Evolutionary conservation across 2,888 invertebrate genomes (phyloP).

Genomic region (Drosophila mayaguana): DNA sequence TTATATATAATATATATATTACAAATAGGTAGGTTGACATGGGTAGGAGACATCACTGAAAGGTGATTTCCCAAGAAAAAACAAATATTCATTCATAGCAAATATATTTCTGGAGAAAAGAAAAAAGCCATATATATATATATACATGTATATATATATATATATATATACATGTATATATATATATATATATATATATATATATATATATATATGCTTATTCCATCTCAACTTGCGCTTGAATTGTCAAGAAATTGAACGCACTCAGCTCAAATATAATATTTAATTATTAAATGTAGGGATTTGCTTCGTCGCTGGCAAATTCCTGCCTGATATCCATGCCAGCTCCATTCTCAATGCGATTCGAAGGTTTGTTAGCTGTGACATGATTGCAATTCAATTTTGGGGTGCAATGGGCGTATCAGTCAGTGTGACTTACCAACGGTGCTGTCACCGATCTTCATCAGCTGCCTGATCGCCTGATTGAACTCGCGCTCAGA

Average conservation of each 20-base stretch:
- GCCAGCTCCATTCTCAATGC: conserved; percentile 8
- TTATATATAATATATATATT: no score
- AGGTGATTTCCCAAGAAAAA: no score
- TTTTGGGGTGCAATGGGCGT: not conserved
- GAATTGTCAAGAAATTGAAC: not conserved
- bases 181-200: no score
- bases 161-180: not conserved
- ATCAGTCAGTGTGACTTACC: not conserved
- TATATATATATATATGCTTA: not conserved
- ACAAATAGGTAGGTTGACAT: no score
- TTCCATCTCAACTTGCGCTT: not conserved
- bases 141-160: not conserved
- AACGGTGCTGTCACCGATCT: not conserved
- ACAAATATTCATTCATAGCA: not conserved
- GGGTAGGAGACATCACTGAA: no score
- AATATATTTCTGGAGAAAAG: not conserved
- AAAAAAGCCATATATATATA: not conserved
- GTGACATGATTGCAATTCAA: not conserved
- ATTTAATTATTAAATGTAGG: conserved; percentile 35
- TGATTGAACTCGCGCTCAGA: conserved; percentile 17
- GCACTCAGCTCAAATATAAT: not conserved
- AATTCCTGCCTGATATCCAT: conserved; percentile 47
- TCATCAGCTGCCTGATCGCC: conserved; percentile 23
- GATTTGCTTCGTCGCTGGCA: conserved; percentile 58
- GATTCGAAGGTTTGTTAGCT: conserved; percentile 12